These are phyloP conservation scores for Branchinecta lindahli DNA, from an alignment of 1,140 invertebrate species.

Conservation along the genomic window DNA sequence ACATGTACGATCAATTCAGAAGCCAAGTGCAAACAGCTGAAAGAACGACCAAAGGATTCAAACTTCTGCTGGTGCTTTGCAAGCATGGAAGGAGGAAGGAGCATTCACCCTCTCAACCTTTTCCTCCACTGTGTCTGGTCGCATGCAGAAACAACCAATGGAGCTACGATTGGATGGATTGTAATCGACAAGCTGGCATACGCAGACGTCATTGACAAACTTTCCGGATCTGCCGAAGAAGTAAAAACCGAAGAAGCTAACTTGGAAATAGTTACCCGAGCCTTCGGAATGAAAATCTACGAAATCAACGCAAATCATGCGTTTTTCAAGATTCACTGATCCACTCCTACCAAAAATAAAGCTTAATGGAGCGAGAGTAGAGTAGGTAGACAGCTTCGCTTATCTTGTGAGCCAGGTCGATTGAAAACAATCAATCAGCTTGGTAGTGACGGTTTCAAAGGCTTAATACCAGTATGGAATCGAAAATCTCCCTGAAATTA, in stretches of 20 bases:
- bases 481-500: neutral
- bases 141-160: neutral
- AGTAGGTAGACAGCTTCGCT: constrained; percentile 7
- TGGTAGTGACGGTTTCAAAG: constrained; percentile 1
- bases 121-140: neutral
- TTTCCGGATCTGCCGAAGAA: neutral
- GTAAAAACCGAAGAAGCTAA: neutral
- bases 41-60: constrained; percentile 8
- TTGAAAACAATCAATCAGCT: constrained; percentile 1
- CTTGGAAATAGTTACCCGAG: too few species aligned
- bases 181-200: constrained; percentile 8
- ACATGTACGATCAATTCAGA: neutral
- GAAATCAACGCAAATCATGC: too few species aligned
- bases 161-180: neutral
- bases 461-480: neutral
- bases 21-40: constrained; percentile 8
- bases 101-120: neutral
- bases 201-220: neutral
- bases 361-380: constrained; percentile 3
- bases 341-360: too few species aligned
- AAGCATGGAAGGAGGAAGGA: neutral
- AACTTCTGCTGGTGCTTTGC: constrained; percentile 7
- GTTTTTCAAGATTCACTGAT: too few species aligned
- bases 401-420: neutral
- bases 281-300: too few species aligned